Evolutionary conservation across 92 coral and sea anemone genomes (phyloP), one percentile per base, ranked within the genome.

Genomic region (Phenganax stokvisi): DNA sequence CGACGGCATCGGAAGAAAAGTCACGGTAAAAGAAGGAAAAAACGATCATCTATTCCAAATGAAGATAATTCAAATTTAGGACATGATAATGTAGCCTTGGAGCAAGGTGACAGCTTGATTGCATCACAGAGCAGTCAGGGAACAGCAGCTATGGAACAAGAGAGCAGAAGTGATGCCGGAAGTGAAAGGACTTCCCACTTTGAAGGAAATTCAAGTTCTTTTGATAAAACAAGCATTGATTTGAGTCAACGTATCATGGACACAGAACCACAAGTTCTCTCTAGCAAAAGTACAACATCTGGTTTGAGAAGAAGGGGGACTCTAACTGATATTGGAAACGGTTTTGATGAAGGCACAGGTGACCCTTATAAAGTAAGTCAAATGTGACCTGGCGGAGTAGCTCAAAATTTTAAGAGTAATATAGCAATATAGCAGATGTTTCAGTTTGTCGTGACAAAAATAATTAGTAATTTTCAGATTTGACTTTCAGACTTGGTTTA

Each of bases 231-330:
- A 8, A 51, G 71, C 12, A 66, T 51, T 5, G 47, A 66, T 66
- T 25, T 20, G 6, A 6, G 13, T 30, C 12, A 6, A 30, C 4
- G 31, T 37, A 30, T 10, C 44, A 51, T 30, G 30, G 65, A 74
- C 10, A 65, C 65, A 57, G 85, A 75, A 10, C 63, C 51, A 10
- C 54, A 15, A 47, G 90, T 57, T 53, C 57, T 72, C 5, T 12
- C 86, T 1, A 16, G 57, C 8, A 58, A 76, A 60, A 66, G 72
- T 15, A 13, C 29, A 60, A 57, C 9, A 11, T 0, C 79, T 72
- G 29, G 62, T 53, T 65, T 89, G 8, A 87, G 92, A 12, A 72
- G 97, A 74, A 77, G 92, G 58, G 89, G 92, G 7, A 91, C 97
- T 51, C 84, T 91, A 15, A 82, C 97, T n/a, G 97, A 91, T 70